phyloP scores from a whole-genome alignment of 2,113 vertebrate species.

The Notothenia coriiceps region DNA sequence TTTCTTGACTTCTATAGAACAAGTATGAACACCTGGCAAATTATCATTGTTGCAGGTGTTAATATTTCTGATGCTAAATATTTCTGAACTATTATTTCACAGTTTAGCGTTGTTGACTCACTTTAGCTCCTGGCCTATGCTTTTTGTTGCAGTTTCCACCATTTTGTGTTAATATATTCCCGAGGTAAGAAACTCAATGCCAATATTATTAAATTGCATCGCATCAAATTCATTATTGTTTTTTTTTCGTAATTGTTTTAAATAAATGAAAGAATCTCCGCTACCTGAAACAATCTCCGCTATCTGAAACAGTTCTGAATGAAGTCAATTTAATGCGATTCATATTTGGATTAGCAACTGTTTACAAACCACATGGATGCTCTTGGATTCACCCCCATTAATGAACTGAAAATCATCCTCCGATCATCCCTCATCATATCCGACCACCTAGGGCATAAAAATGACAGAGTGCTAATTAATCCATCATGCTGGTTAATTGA shows the following conservation, averaged over 20 bases:
- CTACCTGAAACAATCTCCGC: not conserved
- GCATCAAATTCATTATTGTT: too few species aligned
- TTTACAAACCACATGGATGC: conserved; percentile 28
- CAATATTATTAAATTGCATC: not conserved
- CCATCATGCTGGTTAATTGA: conserved; percentile 83
- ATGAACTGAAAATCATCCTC: conserved; percentile 44
- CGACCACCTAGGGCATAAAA: conserved; percentile 72
- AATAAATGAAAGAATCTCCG: not conserved
- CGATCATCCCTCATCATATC: conserved; percentile 70
- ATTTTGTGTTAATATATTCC: not conserved
- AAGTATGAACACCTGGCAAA: too few species aligned
- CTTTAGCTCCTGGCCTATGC: not conserved
- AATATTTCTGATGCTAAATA: too few species aligned
- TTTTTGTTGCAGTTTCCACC: not conserved
- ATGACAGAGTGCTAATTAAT: conserved; percentile 82
- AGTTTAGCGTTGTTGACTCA: too few species aligned
- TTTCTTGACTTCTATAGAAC: too few species aligned
- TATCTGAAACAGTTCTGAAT: not conserved
- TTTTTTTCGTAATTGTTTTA: not conserved
- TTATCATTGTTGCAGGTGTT: too few species aligned
- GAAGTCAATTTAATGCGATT: not conserved
- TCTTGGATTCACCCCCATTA: conserved; percentile 54
- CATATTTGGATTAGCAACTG: conserved; percentile 23
- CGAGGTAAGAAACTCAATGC: not conserved
- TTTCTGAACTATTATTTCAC: too few species aligned